These are phyloP conservation scores for Clarias fuscus DNA, from an alignment of 2,797 vertebrate genomes.

Conservation along the genomic window DNA sequence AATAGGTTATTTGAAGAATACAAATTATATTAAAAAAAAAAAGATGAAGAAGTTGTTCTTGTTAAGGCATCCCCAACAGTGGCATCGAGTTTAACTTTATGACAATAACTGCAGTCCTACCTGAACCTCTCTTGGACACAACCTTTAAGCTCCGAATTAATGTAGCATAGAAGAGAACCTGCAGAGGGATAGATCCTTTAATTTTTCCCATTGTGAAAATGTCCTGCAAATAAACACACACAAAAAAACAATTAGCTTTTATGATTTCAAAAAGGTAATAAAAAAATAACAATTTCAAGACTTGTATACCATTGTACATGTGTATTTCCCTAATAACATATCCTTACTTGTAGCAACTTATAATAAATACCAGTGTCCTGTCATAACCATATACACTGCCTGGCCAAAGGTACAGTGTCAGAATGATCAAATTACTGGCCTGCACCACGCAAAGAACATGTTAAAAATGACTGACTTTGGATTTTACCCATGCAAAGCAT, in stretches of 20 bases:
- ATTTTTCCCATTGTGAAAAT: conserved; percentile 73
- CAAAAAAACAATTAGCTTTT: neutral
- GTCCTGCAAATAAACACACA: conserved; percentile 63
- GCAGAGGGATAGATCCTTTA: conserved; percentile 90
- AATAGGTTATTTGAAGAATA: neutral
- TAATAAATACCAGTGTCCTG: no score
- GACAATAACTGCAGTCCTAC: conserved; percentile 74
- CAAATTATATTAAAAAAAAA: neutral
- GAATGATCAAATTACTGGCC: no score
- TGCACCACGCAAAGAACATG: no score
- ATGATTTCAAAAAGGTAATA: neutral
- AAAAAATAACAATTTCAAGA: neutral
- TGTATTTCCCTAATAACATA: no score
- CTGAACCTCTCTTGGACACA: conserved; percentile 96
- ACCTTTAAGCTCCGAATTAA: conserved; percentile 93
- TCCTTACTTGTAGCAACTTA: no score
- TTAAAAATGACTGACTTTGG: no score
- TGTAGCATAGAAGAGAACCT: conserved; percentile 89
- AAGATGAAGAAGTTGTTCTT: neutral
- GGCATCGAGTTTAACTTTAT: neutral
- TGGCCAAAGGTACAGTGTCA: no score
- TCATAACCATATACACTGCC: no score
- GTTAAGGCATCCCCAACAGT: neutral
- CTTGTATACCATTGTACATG: neutral
- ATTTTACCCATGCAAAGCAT: no score